phyloP scores from a whole-genome alignment of 2,888 invertebrate genomes.

The Muschampia plurimacula region DNA sequence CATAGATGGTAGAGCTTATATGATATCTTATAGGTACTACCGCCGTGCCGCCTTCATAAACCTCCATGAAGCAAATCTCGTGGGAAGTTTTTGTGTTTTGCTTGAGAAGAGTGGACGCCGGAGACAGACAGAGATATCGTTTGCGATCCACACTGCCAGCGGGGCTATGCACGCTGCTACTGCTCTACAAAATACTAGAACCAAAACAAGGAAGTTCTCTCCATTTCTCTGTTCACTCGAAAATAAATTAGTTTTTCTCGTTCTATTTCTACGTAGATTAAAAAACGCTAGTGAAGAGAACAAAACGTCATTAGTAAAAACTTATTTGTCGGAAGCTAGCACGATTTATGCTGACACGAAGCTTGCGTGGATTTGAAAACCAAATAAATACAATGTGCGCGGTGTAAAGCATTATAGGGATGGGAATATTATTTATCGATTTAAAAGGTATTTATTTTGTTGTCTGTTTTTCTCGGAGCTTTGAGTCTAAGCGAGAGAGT shows the following conservation, averaged over 20 bases:
- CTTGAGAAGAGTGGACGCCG: no score
- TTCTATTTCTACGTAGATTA: conserved; percentile 34
- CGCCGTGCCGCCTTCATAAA: no score
- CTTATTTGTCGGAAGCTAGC: conserved; percentile 73
- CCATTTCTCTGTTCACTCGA: conserved; percentile 14
- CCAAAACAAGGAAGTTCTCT: conserved; percentile 4
- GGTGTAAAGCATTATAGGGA: conserved; percentile 52
- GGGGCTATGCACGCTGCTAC: no score
- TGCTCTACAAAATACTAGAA: not conserved
- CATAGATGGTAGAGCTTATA: no score
- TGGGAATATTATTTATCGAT: conserved; percentile 37
- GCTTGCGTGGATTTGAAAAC: conserved; percentile 66
- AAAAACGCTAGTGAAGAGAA: conserved; percentile 48
- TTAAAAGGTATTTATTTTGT: not conserved
- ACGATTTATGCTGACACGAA: conserved; percentile 77
- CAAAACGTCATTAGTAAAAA: conserved; percentile 73
- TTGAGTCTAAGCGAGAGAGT: no score
- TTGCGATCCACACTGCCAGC: no score
- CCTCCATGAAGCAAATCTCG: no score
- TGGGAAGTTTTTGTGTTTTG: no score
- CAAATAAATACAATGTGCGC: conserved; percentile 70
- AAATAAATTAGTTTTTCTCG: conserved; percentile 29
- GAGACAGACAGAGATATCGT: no score
- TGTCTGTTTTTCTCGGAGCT: no score
- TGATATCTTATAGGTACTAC: no score